phyloP scores from a whole-genome alignment of 1,140 invertebrate species.

The Daktulosphaira vitifoliae region DNA sequence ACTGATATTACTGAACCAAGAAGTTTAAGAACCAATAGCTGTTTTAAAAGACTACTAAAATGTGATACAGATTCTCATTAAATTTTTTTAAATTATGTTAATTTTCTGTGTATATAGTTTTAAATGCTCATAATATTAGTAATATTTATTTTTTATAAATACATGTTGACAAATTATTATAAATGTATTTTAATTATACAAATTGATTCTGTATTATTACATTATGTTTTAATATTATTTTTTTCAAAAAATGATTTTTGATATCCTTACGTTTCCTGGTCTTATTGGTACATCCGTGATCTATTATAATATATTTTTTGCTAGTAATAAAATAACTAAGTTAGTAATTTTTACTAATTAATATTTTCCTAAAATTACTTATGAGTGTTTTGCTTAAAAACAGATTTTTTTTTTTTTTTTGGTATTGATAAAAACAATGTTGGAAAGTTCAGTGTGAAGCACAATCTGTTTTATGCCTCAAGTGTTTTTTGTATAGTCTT shows the following conservation, averaged over 20 bases:
- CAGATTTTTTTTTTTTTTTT: too few species aligned
- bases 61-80: constrained; percentile 19
- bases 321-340: too few species aligned
- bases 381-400: too few species aligned
- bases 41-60: constrained; percentile 29
- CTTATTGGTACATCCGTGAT: too few species aligned
- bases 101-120: not conserved
- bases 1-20: constrained; percentile 27
- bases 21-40: not conserved
- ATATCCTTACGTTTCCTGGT: too few species aligned
- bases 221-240: not conserved
- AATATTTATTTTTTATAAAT: constrained; percentile 17
- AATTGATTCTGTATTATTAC: not conserved
- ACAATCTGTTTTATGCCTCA: too few species aligned
- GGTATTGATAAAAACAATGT: too few species aligned
- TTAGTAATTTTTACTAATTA: too few species aligned
- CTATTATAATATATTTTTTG: too few species aligned
- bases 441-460: too few species aligned
- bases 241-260: not conserved
- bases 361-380: too few species aligned
- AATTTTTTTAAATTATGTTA: not conserved
- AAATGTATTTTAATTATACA: constrained; percentile 13
- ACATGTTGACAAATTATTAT: not conserved
- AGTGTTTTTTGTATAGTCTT: too few species aligned
- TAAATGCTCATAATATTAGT: not conserved